phyloP scores from a whole-genome alignment of 1,140 invertebrate species.

The Pogonus chalceus region DNA sequence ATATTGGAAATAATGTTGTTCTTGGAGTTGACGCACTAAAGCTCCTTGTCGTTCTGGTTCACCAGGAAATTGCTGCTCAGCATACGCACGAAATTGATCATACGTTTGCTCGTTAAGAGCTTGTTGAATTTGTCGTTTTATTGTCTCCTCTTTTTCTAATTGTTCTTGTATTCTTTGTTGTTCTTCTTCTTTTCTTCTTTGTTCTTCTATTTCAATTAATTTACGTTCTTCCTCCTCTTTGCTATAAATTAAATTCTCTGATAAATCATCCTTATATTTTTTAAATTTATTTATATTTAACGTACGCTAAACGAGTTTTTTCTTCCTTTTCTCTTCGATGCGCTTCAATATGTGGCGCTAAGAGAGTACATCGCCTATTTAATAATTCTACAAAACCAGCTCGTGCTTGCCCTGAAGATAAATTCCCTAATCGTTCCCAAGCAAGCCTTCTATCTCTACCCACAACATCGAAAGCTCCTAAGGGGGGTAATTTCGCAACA shows the following conservation, averaged over 20 bases:
- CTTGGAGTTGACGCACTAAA: conserved; percentile 85
- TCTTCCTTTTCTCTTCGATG: conserved; percentile 69
- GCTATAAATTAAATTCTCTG: conserved; percentile 28
- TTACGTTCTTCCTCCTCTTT: conserved; percentile 29
- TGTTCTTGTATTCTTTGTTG: conserved; percentile 47
- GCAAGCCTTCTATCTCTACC: conserved; percentile 84
- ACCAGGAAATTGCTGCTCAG: conserved; percentile 88
- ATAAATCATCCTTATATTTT: no score
- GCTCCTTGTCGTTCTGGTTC: conserved; percentile 89
- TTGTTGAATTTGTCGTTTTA: conserved; percentile 81
- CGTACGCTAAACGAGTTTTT: conserved; percentile 52
- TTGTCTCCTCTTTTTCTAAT: conserved; percentile 47
- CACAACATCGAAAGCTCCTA: conserved; percentile 91
- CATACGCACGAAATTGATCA: conserved; percentile 84
- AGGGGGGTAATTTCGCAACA: conserved; percentile 59
- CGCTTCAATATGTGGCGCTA: conserved; percentile 85
- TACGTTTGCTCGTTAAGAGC: conserved; percentile 95
- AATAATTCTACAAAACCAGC: conserved; percentile 81
- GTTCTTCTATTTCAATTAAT: conserved; percentile 41
- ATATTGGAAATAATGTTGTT: conserved; percentile 97
- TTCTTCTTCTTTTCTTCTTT: conserved; percentile 50
- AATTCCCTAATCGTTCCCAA: conserved; percentile 84
- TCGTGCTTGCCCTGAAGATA: conserved; percentile 80
- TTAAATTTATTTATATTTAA: no score
- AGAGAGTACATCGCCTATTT: conserved; percentile 77